Evolutionary conservation across 2,888 invertebrate genomes (phyloP).

Genomic region (Eumacrocentrus americanus): DNA sequence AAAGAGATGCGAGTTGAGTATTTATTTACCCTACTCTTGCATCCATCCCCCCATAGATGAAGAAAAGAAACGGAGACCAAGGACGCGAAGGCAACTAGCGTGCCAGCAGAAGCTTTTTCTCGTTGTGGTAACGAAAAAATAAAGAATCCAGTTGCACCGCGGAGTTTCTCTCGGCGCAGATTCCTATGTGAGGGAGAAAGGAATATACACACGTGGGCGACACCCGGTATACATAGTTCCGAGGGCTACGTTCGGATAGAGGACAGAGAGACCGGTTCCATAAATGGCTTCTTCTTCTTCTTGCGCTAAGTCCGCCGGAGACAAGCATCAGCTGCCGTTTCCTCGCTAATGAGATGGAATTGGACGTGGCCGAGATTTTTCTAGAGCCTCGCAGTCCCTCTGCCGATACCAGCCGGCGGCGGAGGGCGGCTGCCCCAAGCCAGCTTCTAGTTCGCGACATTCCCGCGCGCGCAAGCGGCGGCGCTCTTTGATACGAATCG

Average conservation of each 20-base stretch:
- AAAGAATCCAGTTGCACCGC: not conserved
- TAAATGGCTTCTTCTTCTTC: constrained; percentile 56
- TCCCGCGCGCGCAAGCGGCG: constrained; percentile 58
- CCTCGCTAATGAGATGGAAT: constrained; percentile 62
- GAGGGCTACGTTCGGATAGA: constrained; percentile 37
- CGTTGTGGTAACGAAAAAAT: constrained; percentile 4
- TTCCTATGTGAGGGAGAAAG: constrained; percentile 1
- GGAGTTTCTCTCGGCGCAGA: constrained; percentile 2
- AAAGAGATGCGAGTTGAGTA: constrained; percentile 16
- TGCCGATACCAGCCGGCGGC: constrained; percentile 15
- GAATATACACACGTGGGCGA: constrained; percentile 23
- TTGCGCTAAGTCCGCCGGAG: constrained; percentile 55
- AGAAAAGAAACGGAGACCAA: not conserved
- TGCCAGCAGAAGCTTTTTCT: constrained; percentile 1
- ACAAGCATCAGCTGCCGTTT: constrained; percentile 62
- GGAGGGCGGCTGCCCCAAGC: constrained; percentile 32
- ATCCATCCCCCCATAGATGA: constrained; percentile 6
- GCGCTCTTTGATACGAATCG: constrained; percentile 61
- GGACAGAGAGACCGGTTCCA: constrained; percentile 60
- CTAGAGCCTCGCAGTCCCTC: constrained; percentile 48
- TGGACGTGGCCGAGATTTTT: constrained; percentile 62
- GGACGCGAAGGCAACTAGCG: not conserved
- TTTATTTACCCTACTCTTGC: constrained; percentile 17
- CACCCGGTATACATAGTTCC: constrained; percentile 38
- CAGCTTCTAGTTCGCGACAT: constrained; percentile 56